Evolutionary conservation across 2,888 invertebrate genomes (phyloP).

Genomic region (Campaea margaritaria): DNA sequence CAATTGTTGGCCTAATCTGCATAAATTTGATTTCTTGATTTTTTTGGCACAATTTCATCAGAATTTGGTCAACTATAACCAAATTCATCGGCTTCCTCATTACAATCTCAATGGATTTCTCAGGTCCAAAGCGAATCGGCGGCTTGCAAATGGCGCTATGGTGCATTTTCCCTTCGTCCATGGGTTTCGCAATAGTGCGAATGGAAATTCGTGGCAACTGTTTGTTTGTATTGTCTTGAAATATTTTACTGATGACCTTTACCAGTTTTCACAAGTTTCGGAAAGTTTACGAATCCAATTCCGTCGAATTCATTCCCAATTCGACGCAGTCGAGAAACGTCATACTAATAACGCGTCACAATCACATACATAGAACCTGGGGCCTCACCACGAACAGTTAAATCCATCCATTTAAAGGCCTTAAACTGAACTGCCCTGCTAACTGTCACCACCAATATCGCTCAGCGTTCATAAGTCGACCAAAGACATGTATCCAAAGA

Average conservation of each 20-base stretch:
- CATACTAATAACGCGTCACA: too few species aligned
- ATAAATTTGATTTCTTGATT: conserved; percentile 2
- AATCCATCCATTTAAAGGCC: too few species aligned
- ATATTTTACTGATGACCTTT: background rate
- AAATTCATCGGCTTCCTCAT: conserved; percentile 35
- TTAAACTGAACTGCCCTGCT: too few species aligned
- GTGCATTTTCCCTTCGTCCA: conserved; percentile 35
- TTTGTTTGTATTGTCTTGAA: background rate
- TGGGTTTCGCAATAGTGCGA: conserved; percentile 29
- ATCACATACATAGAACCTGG: too few species aligned
- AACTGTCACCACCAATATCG: too few species aligned
- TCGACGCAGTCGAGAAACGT: too few species aligned
- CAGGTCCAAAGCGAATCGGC: conserved; percentile 29
- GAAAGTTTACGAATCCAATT: too few species aligned
- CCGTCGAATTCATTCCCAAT: too few species aligned
- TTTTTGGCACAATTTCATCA: conserved; percentile 27
- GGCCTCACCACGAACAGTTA: too few species aligned
- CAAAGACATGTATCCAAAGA: too few species aligned
- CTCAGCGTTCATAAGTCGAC: too few species aligned
- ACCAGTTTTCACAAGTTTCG: too few species aligned
- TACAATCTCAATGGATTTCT: conserved; percentile 31
- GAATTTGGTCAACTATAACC: conserved; percentile 25
- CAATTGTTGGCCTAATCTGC: background rate
- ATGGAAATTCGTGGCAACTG: conserved; percentile 2
- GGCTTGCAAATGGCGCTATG: conserved; percentile 31